Base-by-base conservation (phyloP, 1,140 invertebrate genomes). In the Pachypsylla venusta region DNA sequence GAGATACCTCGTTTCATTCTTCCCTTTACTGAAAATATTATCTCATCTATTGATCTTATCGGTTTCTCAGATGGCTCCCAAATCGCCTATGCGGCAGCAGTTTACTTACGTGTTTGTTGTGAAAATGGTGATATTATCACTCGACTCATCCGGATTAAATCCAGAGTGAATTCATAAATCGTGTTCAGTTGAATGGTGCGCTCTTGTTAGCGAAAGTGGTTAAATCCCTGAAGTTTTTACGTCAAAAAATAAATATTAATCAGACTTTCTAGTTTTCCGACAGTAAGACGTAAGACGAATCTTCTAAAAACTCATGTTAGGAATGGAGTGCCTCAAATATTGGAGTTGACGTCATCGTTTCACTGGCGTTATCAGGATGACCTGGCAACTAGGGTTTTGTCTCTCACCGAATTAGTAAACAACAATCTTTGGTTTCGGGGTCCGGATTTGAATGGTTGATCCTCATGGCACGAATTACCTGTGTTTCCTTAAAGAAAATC, bases 61-160 rank as follows among this genome's bases (percentile, higher is more conserved):
- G 60, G 55, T n/a, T 42, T 54, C 13, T 53, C 19, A 2, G 60
- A 30, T 14, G 42, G 24, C 5, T 63, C 25, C 16, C 53, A 26
- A 39, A 57, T 35, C 10, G 59, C 7, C 2, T 60, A 60, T 56
- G 59, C 26, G 1, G 59, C 59, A 0, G 20, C 26, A 3, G 25
- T 57, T 3, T 57, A 60, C 22, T 7, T 57, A 1, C 30, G 54
- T 1, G 53, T 60, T 0, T 14, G 28, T 25, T 26, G n/a, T 35
- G 7, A 7, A 10, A 10, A 7, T 35, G n/a, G n/a, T 35, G 7
- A 35, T 35, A n/a, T 35, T 7, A 35, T n/a, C n/a, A 35, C 30
- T n/a, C 30, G n/a, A 10, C n/a, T 35, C 7, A n/a, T 35, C 7
- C 7, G 30, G 30, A n/a, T n/a, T n/a, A 35, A 35, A n/a, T 10